Percentiles rank a stretch among this genome's conserved stretches.
These are phyloP conservation scores for Megaceryle alcyon DNA, from an alignment of 2,797 vertebrate species.

Conservation along the genomic window DNA sequence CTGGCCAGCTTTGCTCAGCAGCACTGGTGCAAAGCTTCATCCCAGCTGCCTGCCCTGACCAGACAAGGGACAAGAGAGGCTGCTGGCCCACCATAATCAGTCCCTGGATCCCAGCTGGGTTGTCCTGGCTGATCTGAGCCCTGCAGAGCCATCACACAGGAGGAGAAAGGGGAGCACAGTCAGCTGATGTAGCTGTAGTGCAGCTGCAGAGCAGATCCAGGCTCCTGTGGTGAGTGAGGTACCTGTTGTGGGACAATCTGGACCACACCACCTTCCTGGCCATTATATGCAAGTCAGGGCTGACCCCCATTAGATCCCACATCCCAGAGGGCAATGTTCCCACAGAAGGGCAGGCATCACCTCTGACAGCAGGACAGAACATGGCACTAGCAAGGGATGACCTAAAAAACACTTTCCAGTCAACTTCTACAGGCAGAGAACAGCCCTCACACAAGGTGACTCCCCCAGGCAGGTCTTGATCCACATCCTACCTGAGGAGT, in stretches of 20 bases:
- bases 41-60: not conserved
- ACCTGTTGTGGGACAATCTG: not conserved
- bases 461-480: not conserved
- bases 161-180: not conserved
- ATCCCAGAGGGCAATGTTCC: not conserved
- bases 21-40: not conserved
- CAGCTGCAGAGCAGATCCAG: not conserved
- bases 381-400: not conserved
- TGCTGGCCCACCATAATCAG: not conserved
- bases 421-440: not conserved
- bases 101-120: not conserved
- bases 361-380: not conserved
- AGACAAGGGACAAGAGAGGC: not conserved
- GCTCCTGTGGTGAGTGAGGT: not conserved
- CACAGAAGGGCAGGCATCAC: not conserved
- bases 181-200: not conserved
- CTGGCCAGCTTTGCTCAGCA: not conserved
- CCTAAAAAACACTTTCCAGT: accelerated
- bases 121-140: not conserved
- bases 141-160: accelerated
- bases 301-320: not conserved
- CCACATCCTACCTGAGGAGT: not conserved
- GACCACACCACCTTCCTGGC: not conserved
- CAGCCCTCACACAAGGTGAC: accelerated
- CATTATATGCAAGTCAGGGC: not conserved